These are phyloP conservation scores for Urocitellus parryii DNA, from an alignment of 2,113 vertebrate species.

Conservation along the genomic window DNA sequence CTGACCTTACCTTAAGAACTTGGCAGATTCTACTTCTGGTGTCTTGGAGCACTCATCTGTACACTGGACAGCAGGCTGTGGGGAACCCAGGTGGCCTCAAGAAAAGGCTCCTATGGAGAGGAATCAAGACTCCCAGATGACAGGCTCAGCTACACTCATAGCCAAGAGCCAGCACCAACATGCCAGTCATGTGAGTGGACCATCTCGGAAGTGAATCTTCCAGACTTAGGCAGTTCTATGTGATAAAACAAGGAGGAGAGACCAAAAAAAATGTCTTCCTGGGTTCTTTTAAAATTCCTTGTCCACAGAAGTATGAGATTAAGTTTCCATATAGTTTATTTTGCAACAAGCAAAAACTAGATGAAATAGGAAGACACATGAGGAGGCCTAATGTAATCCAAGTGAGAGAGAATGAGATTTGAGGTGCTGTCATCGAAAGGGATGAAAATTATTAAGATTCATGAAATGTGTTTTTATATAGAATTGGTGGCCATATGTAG, in stretches of 20 bases:
- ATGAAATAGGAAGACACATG: not conserved
- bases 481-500: not conserved
- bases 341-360: not conserved
- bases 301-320: not conserved
- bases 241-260: not conserved
- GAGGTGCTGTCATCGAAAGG: not conserved
- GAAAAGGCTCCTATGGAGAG: not conserved
- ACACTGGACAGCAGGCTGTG: not conserved
- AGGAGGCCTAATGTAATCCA: not conserved
- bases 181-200: not conserved
- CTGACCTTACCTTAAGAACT: constrained; percentile 20
- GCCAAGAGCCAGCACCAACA: not conserved
- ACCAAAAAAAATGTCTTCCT: not conserved
- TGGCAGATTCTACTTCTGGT: constrained; percentile 11
- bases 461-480: not conserved
- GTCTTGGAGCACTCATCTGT: not conserved
- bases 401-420: not conserved
- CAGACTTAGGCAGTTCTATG: not conserved
- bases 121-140: not conserved
- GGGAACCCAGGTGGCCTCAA: not conserved
- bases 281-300: not conserved
- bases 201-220: not conserved
- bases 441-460: not conserved
- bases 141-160: not conserved
- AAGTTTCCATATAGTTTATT: not conserved